Conservation (phyloP, 2,888 invertebrate genomes). For the Tubiluchus corallicola region DNA sequence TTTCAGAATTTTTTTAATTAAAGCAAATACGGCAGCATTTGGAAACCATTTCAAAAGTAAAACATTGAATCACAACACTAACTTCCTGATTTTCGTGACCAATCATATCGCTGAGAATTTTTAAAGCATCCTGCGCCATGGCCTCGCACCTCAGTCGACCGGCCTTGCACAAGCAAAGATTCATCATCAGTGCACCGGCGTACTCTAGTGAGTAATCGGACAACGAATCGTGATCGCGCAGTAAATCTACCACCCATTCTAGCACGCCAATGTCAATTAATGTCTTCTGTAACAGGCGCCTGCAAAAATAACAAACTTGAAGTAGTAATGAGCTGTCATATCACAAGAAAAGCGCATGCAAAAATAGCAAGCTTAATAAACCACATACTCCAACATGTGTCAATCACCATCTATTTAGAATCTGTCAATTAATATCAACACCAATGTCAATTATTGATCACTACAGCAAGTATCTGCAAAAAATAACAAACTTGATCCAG, state of each 20-base stretch:
- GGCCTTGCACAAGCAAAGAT: slow-evolving; percentile 40
- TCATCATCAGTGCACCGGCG: slow-evolving; percentile 46
- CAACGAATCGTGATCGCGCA: slow-evolving; percentile 32
- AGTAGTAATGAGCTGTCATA: no score
- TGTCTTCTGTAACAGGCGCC: slow-evolving; percentile 36
- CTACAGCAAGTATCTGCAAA: no score
- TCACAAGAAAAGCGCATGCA: background rate
- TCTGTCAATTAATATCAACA: no score
- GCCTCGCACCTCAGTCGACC: slow-evolving; percentile 29
- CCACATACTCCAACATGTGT: no score
- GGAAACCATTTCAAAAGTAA: slow-evolving; percentile 5
- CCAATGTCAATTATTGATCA: no score
- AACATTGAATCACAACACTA: slow-evolving; percentile 4
- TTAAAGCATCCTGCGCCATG: slow-evolving; percentile 25
- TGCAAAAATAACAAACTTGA: no score
- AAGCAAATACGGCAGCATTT: slow-evolving; percentile 4
- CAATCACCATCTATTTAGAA: no score
- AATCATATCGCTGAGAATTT: slow-evolving; percentile 30
- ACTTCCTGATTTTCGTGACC: slow-evolving; percentile 15
- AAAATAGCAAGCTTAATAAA: background rate
- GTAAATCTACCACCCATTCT: slow-evolving; percentile 39
- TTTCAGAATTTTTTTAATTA: no score
- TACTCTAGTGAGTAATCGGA: slow-evolving; percentile 43
- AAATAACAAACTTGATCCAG: no score
- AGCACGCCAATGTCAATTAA: slow-evolving; percentile 43